Evolutionary conservation across 1,140 invertebrate species (phyloP), one percentile per base, ranked within the genome.

Genomic region (Druon quercuslanigerum): DNA sequence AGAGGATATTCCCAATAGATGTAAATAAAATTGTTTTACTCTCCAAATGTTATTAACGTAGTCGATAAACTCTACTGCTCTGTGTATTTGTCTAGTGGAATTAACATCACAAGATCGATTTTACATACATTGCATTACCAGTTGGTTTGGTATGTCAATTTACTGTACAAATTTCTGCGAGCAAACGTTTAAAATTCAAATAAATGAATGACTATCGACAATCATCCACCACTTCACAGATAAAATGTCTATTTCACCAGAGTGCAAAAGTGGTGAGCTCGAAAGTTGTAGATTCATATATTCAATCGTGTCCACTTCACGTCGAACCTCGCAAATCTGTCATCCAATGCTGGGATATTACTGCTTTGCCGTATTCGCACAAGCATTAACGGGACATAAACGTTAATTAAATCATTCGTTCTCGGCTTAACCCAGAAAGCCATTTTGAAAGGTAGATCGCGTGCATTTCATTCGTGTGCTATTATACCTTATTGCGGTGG

Each of bases 121-220:
- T 66, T 66, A 33, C 60, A 66, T 66, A 33, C 60, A 66, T 66
- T 66, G 33, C 60, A 66, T 66, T 66, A 66, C 25, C 60, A 40
- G 25, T 33, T 40, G 25, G 13, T 40, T n/a, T 7, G 25, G 40
- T n/a, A 40, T 33, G 33, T 66, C 40, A 66, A 66, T 66, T 66
- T 66, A 20, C 1, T 66, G 3, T 66, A 66, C 57, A 66, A 66
- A 66, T 2, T 46, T 40, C 25, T 40, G 13, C 14, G 25, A n/a
- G 25, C n/a, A 46, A 66, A 46, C 46, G 60, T 66, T 33, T 40
- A 66, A 66, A 66, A 66, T n/a, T 46, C 25, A 40, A 33, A 66
- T 66, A 66, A 66, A 9, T n/a, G 33, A 66, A 66, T 66, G 40
- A 5, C 25, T 6, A 66, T 40, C 25, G 33, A 40, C 20, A 14